These are phyloP conservation scores for Chloroceryle inda DNA, from an alignment of 2,797 vertebrate species.

Conservation along the genomic window DNA sequence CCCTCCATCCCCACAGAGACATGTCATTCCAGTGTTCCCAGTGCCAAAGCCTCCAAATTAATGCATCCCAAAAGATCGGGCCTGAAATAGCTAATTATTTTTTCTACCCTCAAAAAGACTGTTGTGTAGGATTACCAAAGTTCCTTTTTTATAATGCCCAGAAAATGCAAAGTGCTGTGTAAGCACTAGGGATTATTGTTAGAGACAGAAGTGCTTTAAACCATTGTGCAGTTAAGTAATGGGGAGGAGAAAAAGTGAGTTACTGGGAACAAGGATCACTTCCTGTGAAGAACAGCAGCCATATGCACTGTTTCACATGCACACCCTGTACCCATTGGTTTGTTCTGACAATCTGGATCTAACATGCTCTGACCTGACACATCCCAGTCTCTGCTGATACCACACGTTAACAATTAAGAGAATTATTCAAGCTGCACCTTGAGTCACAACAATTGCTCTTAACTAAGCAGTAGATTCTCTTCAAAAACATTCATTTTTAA, in stretches of 20 bases:
- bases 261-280: neutral
- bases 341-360: neutral
- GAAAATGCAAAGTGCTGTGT: neutral
- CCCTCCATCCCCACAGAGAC: neutral
- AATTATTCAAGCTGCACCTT: neutral
- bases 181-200: rapidly evolving
- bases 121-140: neutral
- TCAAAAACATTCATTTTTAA: neutral
- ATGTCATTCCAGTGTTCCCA: rapidly evolving
- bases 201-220: neutral
- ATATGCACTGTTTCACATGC: neutral
- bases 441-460: neutral
- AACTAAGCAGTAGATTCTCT: neutral
- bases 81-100: neutral
- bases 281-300: neutral
- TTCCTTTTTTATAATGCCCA: neutral
- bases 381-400: neutral
- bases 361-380: neutral
- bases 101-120: neutral
- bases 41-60: neutral
- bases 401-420: neutral
- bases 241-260: neutral
- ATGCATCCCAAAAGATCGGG: neutral
- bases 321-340: rapidly evolving
- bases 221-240: rapidly evolving